phyloP scores from a whole-genome alignment of 2,113 vertebrate species.

The Lathamus discolor region DNA sequence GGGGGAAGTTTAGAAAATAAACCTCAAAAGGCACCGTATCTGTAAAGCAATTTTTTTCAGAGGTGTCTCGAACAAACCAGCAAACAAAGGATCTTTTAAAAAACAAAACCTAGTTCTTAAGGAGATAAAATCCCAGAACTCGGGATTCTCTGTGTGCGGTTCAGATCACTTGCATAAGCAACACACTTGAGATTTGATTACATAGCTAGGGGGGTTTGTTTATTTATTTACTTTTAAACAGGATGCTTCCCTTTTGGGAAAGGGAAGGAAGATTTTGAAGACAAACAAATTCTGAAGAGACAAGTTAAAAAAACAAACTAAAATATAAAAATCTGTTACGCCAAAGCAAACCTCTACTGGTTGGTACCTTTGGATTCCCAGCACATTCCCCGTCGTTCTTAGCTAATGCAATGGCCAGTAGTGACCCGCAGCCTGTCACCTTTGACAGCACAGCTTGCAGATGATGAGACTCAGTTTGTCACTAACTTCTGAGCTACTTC shows the following conservation, averaged over 20 bases:
- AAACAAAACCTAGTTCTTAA: background rate
- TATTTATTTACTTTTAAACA: slow-evolving; percentile 72
- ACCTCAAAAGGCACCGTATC: background rate
- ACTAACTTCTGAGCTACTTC: slow-evolving; percentile 5
- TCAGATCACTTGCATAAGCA: slow-evolving; percentile 42
- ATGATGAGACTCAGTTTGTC: background rate
- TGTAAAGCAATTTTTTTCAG: background rate
- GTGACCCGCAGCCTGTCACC: background rate
- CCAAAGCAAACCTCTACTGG: background rate
- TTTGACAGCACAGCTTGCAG: background rate
- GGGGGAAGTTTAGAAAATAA: background rate
- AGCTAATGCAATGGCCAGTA: background rate
- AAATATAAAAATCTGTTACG: background rate
- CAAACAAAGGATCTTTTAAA: background rate
- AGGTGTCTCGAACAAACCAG: background rate
- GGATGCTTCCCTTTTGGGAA: slow-evolving; percentile 61
- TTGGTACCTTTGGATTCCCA: background rate
- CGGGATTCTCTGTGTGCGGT: background rate
- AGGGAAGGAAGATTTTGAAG: slow-evolving; percentile 37
- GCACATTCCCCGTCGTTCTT: background rate
- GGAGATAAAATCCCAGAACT: background rate
- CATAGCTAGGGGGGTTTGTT: slow-evolving; percentile 49
- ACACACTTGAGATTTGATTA: slow-evolving; percentile 61
- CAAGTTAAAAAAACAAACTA: background rate
- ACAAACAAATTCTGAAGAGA: slow-evolving; percentile 29